A percentile compares a stretch with the other conserved stretches of the same genome.
Evolutionary conservation across 2,888 invertebrate species (phyloP).

Genomic region (Eugnorisma glareosa): DNA sequence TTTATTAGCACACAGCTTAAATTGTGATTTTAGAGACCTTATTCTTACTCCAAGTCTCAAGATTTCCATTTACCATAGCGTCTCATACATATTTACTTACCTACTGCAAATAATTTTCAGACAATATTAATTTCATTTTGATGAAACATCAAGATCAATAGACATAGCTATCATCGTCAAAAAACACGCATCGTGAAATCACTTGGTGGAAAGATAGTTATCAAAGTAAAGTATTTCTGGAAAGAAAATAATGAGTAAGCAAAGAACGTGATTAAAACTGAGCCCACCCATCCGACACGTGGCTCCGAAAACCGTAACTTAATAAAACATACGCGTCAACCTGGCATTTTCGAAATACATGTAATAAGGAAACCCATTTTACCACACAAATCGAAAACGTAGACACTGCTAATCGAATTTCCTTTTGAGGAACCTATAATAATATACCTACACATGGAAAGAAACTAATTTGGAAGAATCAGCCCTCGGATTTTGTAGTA

Average conservation of each 20-base stretch:
- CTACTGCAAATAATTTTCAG: not conserved
- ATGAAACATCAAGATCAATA: not conserved
- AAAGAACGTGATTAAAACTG: conserved; percentile 17
- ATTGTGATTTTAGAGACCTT: not conserved
- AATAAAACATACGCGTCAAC: conserved; percentile 29
- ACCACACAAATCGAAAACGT: not conserved
- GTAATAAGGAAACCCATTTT: conserved; percentile 38
- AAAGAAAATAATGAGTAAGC: conserved; percentile 4
- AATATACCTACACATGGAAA: not conserved
- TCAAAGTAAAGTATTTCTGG: not conserved
- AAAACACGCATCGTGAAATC: not conserved
- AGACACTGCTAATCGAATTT: not conserved
- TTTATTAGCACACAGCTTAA: not conserved
- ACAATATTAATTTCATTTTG: not conserved
- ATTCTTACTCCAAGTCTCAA: not conserved
- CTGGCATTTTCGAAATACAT: conserved; percentile 27
- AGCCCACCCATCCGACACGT: conserved; percentile 36
- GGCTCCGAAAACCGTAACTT: conserved; percentile 23
- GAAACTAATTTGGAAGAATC: not conserved
- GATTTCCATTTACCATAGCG: not conserved
- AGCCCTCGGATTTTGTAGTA: not conserved
- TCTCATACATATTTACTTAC: not conserved
- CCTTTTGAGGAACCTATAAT: not conserved
- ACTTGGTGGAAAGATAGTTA: not conserved
- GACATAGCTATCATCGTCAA: too few relatives aligned